Conservation (phyloP, 2,888 invertebrate species). For the Geotrupes spiniger region DNA sequence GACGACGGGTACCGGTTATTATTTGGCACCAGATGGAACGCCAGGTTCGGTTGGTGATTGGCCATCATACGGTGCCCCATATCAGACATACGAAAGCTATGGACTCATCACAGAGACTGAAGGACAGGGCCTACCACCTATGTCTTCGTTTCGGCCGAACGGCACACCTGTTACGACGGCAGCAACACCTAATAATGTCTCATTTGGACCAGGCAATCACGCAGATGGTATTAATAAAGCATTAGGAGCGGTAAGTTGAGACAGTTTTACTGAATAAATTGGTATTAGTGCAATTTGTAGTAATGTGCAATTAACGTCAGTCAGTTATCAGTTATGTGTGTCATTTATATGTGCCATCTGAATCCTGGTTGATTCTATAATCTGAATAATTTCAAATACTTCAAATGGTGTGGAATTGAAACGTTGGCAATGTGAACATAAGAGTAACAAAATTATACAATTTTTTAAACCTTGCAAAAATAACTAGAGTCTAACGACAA, state of each 20-base stretch:
- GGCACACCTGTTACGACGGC: slow-evolving; percentile 50
- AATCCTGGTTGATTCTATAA: too few relatives aligned
- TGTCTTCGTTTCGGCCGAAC: slow-evolving; percentile 57
- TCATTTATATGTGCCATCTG: too few relatives aligned
- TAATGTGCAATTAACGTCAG: too few relatives aligned
- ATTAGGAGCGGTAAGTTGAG: slow-evolving; percentile 46
- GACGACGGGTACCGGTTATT: slow-evolving; percentile 53
- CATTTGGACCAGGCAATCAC: slow-evolving; percentile 31
- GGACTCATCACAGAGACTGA: slow-evolving; percentile 39
- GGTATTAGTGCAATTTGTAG: too few relatives aligned
- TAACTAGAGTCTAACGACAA: too few relatives aligned
- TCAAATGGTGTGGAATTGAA: too few relatives aligned
- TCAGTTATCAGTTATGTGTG: too few relatives aligned
- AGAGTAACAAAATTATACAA: too few relatives aligned
- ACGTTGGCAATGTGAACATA: too few relatives aligned
- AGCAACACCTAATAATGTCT: slow-evolving; percentile 48
- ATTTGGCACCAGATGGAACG: slow-evolving; percentile 55
- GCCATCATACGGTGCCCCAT: slow-evolving; percentile 57
- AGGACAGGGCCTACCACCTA: slow-evolving; percentile 54
- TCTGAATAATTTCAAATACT: too few relatives aligned
- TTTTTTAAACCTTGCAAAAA: too few relatives aligned
- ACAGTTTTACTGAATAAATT: too few relatives aligned
- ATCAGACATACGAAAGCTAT: slow-evolving; percentile 53
- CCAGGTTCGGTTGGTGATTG: slow-evolving; percentile 50
- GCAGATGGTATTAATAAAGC: slow-evolving; percentile 45